Percentiles rank a stretch among this genome's conserved stretches.
Evolutionary conservation across 2,888 invertebrate species (phyloP).

Genomic region (Gisinianus flammeolus): DNA sequence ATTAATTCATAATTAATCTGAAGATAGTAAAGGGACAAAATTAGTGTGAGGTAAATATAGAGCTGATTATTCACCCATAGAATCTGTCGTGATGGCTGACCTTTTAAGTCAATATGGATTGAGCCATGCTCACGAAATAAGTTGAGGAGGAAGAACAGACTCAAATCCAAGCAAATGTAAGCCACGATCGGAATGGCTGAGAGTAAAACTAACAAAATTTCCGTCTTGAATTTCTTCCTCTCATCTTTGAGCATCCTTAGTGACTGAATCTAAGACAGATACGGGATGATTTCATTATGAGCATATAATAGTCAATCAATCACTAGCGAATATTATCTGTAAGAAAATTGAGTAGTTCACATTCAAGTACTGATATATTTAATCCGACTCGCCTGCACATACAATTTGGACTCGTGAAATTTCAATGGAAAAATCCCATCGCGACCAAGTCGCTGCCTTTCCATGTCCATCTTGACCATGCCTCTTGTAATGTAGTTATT

Average conservation of each 20-base stretch:
- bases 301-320: no score
- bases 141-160: constrained; percentile 76
- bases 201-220: constrained; percentile 68
- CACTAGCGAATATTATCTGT: no score
- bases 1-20: not conserved
- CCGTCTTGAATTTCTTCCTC: constrained; percentile 67
- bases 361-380: no score
- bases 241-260: constrained; percentile 69
- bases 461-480: constrained; percentile 60
- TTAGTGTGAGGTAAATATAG: not conserved
- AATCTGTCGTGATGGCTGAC: no score
- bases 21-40: not conserved
- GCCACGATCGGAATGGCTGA: constrained; percentile 74
- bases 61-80: no score
- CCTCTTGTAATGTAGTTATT: constrained; percentile 61
- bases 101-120: constrained; percentile 59
- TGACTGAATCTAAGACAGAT: constrained; percentile 65
- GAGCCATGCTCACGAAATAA: constrained; percentile 64
- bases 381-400: constrained; percentile 59
- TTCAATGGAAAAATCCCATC: constrained; percentile 62
- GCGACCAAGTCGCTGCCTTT: constrained; percentile 59
- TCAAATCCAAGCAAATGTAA: constrained; percentile 78
- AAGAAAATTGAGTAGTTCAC: no score
- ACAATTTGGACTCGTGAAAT: constrained; percentile 60
- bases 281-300: not conserved